phyloP scores from a whole-genome alignment of 2,888 invertebrate genomes.

The Ornithoptera priamus region DNA sequence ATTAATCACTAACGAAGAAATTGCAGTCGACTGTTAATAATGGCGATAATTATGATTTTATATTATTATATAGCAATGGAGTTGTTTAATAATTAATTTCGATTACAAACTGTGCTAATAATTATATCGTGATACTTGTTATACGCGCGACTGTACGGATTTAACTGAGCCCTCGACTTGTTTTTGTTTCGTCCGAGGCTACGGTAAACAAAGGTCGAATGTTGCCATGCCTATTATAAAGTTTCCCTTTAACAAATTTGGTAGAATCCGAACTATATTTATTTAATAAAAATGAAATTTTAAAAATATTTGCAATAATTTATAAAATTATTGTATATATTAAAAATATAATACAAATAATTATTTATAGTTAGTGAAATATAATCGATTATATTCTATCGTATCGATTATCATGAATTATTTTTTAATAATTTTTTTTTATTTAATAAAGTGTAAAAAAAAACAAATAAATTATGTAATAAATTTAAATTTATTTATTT shows the following conservation, averaged over 20 bases:
- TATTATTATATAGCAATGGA: not conserved
- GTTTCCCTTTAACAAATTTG: not conserved
- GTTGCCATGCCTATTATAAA: constrained; percentile 42
- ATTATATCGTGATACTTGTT: constrained; percentile 17
- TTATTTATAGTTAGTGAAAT: no score
- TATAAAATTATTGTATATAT: no score
- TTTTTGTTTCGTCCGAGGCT: constrained; percentile 45
- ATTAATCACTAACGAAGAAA: constrained; percentile 54
- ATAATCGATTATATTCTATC: no score
- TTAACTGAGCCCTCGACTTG: constrained; percentile 54
- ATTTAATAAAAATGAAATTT: not conserved
- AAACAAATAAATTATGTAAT: no score
- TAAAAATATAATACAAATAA: no score
- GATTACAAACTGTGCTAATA: not conserved
- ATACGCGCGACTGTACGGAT: constrained; percentile 31
- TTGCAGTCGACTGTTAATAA: not conserved
- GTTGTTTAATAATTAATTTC: not conserved
- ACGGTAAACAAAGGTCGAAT: constrained; percentile 61
- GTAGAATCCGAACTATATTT: not conserved
- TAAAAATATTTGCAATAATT: no score
- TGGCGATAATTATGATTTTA: not conserved
- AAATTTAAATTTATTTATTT: no score
- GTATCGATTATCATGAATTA: no score
- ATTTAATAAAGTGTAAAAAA: no score
- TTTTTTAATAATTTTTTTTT: no score